Percentiles rank a stretch among this genome's conserved stretches.
These are phyloP conservation scores for Eurystomus gularis DNA, from an alignment of 2,113 vertebrate genomes.

Conservation along the genomic window DNA sequence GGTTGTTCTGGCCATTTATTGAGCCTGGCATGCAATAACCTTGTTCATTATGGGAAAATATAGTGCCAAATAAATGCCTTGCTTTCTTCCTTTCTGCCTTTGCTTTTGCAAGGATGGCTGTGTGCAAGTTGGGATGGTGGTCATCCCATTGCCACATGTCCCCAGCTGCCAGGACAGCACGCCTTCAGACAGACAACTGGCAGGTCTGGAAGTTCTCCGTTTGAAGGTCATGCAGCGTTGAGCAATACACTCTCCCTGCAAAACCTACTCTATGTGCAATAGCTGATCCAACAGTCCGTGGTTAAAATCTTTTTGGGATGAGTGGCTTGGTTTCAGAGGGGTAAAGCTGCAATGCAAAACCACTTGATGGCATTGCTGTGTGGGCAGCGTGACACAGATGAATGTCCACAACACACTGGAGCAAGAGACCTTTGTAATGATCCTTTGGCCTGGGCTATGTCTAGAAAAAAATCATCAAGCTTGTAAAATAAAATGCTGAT, in stretches of 20 bases:
- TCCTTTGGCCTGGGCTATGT: not conserved
- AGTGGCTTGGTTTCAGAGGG: not conserved
- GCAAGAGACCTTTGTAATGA: not conserved
- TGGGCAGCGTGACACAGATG: not conserved
- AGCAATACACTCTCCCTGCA: not conserved
- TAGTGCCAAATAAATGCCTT: not conserved
- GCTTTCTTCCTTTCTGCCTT: not conserved
- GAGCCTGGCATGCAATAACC: not conserved
- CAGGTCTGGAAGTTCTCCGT: not conserved
- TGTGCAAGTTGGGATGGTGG: not conserved
- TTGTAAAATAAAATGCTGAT: not conserved
- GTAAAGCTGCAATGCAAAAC: not conserved
- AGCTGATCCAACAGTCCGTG: not conserved
- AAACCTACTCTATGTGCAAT: not conserved
- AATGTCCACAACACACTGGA: not conserved
- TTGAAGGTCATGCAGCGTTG: fast-evolving
- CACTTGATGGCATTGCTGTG: not conserved
- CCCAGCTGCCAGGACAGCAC: not conserved
- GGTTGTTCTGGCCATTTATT: not conserved
- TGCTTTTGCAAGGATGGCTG: not conserved
- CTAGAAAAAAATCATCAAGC: not conserved
- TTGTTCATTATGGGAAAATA: not conserved
- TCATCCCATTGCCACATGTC: not conserved
- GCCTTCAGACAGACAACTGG: not conserved
- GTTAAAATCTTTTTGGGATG: not conserved